phyloP scores from a whole-genome alignment of 2,888 invertebrate species.

The Iselma pallidipennis region DNA sequence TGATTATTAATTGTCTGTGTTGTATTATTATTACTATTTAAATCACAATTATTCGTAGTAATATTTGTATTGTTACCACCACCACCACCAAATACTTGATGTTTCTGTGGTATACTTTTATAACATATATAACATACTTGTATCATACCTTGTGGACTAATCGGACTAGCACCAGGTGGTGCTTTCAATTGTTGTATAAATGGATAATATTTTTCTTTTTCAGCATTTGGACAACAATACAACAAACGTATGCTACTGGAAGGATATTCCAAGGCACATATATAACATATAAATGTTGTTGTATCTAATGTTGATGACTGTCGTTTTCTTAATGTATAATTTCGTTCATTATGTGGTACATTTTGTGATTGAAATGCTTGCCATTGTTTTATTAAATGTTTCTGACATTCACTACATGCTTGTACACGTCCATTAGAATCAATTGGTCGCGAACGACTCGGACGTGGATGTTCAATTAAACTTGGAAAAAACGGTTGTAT shows the following conservation, averaged over 20 bases:
- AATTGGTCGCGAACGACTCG: conserved; percentile 83
- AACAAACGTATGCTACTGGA: conserved; percentile 79
- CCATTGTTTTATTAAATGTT: conserved; percentile 88
- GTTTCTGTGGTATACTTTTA: conserved; percentile 78
- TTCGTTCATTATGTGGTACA: conserved; percentile 75
- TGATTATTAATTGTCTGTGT: conserved; percentile 46
- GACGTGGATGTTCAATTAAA: conserved; percentile 79
- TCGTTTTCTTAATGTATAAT: conserved; percentile 79
- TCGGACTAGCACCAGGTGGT: conserved; percentile 83
- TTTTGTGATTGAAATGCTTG: conserved; percentile 67
- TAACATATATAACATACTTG: conserved; percentile 87
- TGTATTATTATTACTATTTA: conserved; percentile 13
- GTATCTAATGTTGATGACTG: conserved; percentile 67
- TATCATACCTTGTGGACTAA: conserved; percentile 89
- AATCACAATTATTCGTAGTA: conserved; percentile 2
- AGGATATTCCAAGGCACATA: conserved; percentile 81
- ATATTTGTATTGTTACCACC: conserved; percentile 26
- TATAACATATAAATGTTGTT: conserved; percentile 85
- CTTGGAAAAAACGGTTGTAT: conserved; percentile 73
- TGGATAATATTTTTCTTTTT: conserved; percentile 88
- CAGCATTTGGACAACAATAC: conserved; percentile 82
- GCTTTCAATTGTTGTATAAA: conserved; percentile 81
- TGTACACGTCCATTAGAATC: conserved; percentile 75
- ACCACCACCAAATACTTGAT: conserved; percentile 69
- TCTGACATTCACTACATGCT: conserved; percentile 83